phyloP scores from a whole-genome alignment of 1,140 invertebrate species.

The Drosophila kurseongensis region DNA sequence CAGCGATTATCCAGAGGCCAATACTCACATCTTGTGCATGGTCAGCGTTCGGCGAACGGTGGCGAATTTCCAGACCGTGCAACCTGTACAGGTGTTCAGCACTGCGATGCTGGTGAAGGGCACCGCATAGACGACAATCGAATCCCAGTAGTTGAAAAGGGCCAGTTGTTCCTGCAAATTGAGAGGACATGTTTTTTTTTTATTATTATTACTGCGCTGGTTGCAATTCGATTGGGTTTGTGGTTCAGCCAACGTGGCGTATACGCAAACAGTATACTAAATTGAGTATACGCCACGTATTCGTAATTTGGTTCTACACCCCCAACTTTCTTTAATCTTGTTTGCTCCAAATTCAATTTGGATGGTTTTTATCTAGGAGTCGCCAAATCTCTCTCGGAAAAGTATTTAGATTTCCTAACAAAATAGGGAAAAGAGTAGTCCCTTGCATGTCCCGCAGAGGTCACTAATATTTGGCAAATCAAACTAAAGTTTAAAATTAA shows the following conservation, averaged over 20 bases:
- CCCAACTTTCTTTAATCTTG: conserved; percentile 20
- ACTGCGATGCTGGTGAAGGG: conserved; percentile 89
- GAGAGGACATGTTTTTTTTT: conserved; percentile 7
- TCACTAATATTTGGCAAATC: neutral
- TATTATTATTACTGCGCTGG: conserved; percentile 14
- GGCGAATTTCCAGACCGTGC: conserved; percentile 87
- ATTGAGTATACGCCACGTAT: conserved; percentile 18
- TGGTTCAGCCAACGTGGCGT: conserved; percentile 18
- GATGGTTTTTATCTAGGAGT: neutral
- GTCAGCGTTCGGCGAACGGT: conserved; percentile 86
- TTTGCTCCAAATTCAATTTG: conserved; percentile 24
- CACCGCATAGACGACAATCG: conserved; percentile 88
- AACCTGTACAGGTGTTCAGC: conserved; percentile 89
- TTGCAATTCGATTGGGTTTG: conserved; percentile 31
- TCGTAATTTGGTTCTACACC: conserved; percentile 32
- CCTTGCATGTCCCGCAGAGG: neutral
- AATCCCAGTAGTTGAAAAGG: conserved; percentile 89
- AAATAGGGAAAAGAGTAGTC: neutral
- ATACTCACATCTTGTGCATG: conserved; percentile 77
- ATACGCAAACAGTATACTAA: conserved; percentile 28
- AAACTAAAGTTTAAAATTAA: neutral
- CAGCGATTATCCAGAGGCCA: conserved; percentile 1
- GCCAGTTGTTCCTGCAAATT: conserved; percentile 85
- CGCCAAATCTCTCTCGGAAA: neutral
- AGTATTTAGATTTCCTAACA: conserved; percentile 23